Base-by-base conservation (phyloP, 1,140 invertebrate genomes). In the Pinna nobilis region DNA sequence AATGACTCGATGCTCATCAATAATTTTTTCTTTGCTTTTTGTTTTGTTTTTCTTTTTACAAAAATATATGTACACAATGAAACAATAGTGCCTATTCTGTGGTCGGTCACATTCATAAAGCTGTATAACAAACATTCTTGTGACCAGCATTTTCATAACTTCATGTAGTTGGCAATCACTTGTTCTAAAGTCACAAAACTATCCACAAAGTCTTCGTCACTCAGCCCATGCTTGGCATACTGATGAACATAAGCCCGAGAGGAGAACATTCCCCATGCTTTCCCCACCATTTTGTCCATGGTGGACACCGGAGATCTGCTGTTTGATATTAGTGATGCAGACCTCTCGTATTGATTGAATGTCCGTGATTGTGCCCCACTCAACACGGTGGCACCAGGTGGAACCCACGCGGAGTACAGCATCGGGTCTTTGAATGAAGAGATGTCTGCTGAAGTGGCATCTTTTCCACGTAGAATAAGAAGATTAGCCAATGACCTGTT, bases 221-320 rank as follows among this genome's bases (percentile, higher is more conserved):
- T 76, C 23, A 88, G 60, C 25, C 87, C 87, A 78, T 88, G 86
- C 68, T 81, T 79, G 2, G 80, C 55, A 80, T 90, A 90, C 68
- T 89, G 89, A 73, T 90, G 88, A 25, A 88, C 84, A 65, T 88
- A 90, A 3, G 88, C 88, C 39, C 87, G 68, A 0, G 87, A 84
- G 0, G 82, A 80, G 73, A 90, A 90, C 88, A 90, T 89, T 28
- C 81, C 82, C 88, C 88, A 90, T 4, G 88, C 87, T 70, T 86
- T 88, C 2, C 82, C 82, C 18, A 89, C 66, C 39, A 88, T 80
- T 11, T 72, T 65, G 44, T 88, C 80, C 59, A 90, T 64, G 1
- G 82, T 74, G 1, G 51, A 53, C 9, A 85, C 68, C 4, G 82
- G 74, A 13, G 82, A 79, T 39, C 78, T 76, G 75, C 85, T 86